Evolutionary conservation across 2,113 vertebrate genomes (phyloP).

Genomic region (Brachypodius melanocephalos): DNA sequence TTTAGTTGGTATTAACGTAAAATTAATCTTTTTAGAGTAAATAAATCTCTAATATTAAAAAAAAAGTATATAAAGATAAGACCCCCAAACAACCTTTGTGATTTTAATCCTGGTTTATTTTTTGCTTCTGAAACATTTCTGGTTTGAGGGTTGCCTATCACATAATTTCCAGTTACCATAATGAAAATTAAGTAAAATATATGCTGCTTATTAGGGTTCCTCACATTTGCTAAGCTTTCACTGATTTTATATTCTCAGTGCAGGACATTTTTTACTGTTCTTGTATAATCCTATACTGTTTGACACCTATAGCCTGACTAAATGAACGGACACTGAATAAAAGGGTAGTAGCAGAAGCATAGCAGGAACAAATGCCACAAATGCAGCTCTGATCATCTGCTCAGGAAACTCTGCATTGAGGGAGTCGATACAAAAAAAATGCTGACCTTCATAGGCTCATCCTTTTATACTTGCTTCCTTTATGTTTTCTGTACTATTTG

Average conservation of each 20-base stretch:
- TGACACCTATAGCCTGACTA: neutral
- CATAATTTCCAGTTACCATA: neutral
- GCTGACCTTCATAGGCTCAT: neutral
- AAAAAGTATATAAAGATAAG: neutral
- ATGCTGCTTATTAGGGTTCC: neutral
- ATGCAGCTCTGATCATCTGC: neutral
- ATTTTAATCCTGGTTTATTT: neutral
- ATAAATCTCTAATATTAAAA: neutral
- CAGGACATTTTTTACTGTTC: neutral
- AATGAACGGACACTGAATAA: neutral
- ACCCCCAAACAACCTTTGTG: neutral
- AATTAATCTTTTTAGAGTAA: neutral
- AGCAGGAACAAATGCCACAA: rapidly evolving
- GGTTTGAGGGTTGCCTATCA: neutral
- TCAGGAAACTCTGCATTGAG: neutral
- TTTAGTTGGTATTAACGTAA: neutral
- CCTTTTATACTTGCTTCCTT: neutral
- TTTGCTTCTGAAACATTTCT: neutral
- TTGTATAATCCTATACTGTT: neutral
- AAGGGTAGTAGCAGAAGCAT: neutral
- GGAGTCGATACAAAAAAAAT: neutral
- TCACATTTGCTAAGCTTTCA: neutral
- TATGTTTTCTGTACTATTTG: neutral
- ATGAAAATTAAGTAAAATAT: neutral
- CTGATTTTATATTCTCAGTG: neutral